Conservation (phyloP, 1,140 invertebrate genomes). For the Drosophila kohkoa region DNA sequence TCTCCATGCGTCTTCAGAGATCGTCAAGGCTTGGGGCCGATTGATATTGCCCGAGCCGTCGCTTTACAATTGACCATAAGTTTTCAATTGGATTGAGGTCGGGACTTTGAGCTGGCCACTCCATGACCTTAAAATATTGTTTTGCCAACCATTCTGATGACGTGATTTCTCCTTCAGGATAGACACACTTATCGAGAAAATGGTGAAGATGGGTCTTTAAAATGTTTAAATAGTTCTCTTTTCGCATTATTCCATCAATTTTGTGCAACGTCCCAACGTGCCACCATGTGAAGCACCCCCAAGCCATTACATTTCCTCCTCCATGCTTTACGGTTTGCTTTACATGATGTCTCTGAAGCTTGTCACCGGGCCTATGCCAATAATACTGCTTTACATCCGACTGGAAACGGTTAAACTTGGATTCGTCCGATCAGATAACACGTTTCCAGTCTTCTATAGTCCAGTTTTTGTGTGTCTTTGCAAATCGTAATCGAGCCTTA, state of each 20-base stretch:
- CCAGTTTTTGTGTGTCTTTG: too few species aligned
- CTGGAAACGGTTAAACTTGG: neutral
- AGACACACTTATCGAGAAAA: too few species aligned
- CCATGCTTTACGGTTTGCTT: constrained; percentile 4
- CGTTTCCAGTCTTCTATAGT: constrained; percentile 24
- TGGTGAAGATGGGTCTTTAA: neutral
- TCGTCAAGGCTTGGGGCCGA: neutral
- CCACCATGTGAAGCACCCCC: neutral
- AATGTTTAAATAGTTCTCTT: neutral
- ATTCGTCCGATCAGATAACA: neutral
- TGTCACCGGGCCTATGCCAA: neutral
- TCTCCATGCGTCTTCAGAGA: too few species aligned
- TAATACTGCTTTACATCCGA: neutral
- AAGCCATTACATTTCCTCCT: constrained; percentile 8
- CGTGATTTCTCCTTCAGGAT: constrained; percentile 4
- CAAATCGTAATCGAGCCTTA: neutral
- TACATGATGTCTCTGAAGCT: constrained; percentile 2
- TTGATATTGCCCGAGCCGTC: neutral
- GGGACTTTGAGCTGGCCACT: constrained; percentile 22
- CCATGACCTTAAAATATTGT: constrained; percentile 23
- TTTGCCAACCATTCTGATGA: constrained; percentile 38
- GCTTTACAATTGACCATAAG: neutral
- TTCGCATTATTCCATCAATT: neutral
- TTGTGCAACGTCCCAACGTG: neutral
- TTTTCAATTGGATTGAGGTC: neutral